Conservation (phyloP, 2,113 vertebrate species). For the Corythornis vintsioides region DNA sequence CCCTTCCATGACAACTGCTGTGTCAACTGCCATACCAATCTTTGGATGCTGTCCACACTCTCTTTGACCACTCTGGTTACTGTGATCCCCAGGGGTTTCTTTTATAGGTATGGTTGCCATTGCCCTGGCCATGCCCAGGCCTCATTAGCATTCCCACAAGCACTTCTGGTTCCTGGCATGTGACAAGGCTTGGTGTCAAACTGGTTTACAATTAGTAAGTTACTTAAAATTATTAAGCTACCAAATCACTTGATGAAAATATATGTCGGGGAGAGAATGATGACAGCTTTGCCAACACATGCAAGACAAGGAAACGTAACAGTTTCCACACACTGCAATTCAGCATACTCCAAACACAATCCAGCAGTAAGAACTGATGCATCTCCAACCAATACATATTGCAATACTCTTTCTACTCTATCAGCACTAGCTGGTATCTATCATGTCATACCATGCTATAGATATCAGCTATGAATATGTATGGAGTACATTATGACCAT, state of each 20-base stretch:
- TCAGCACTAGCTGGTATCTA: not conserved
- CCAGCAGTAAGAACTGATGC: not conserved
- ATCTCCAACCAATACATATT: not conserved
- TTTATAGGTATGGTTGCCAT: not conserved
- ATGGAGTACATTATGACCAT: fast-evolving
- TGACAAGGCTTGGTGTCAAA: too few species aligned
- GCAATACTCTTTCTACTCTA: not conserved
- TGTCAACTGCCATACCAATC: not conserved
- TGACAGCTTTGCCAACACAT: not conserved
- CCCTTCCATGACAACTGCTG: not conserved
- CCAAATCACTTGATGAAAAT: not conserved
- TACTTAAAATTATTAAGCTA: not conserved
- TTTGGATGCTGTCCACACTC: not conserved
- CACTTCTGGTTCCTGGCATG: not conserved
- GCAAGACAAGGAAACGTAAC: not conserved
- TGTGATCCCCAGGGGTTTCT: not conserved
- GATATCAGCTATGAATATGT: too few species aligned
- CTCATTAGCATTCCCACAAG: not conserved
- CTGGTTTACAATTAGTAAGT: too few species aligned
- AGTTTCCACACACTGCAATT: not conserved
- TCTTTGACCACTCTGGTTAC: not conserved
- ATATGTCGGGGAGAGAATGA: not conserved
- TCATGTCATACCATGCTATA: too few species aligned
- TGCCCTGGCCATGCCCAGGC: not conserved
- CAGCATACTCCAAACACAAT: not conserved